phyloP scores from a whole-genome alignment of 92 coral and sea anemone genomes.

The Siderastrea siderea region DNA sequence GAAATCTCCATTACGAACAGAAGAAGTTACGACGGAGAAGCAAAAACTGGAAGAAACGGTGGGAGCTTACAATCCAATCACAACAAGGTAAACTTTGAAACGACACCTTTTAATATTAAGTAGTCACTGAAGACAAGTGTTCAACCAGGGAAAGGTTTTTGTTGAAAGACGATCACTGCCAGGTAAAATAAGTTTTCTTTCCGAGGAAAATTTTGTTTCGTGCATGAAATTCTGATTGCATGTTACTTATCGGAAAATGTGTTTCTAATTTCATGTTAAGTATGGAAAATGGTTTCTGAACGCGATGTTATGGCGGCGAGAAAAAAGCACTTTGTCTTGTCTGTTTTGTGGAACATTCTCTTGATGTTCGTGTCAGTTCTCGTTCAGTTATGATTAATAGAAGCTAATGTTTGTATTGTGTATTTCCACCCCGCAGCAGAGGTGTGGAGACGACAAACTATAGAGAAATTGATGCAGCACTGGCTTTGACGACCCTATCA shows the following conservation, averaged over 20 bases:
- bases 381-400: neutral
- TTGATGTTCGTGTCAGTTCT: neutral
- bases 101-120: neutral
- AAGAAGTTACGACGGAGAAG: slow-evolving; percentile 7
- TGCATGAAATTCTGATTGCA: neutral
- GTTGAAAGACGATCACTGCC: neutral
- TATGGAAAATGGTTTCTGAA: neutral
- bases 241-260: neutral
- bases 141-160: neutral
- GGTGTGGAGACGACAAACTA: slow-evolving; percentile 75
- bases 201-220: neutral
- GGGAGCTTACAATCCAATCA: slow-evolving; percentile 47
- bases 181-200: neutral
- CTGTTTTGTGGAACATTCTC: neutral
- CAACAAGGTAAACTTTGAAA: slow-evolving; percentile 48
- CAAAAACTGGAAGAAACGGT: slow-evolving; percentile 37
- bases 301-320: neutral
- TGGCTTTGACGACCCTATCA: slow-evolving; percentile 88
- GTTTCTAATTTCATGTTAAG: neutral
- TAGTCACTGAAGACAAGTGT: neutral
- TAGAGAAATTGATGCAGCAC: slow-evolving; percentile 90
- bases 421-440: slow-evolving; percentile 48
- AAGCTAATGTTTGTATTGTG: slow-evolving; percentile 15
- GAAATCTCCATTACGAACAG: neutral
- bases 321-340: neutral